phyloP scores from a whole-genome alignment of 2,113 vertebrate genomes.

The Lycaon pictus region DNA sequence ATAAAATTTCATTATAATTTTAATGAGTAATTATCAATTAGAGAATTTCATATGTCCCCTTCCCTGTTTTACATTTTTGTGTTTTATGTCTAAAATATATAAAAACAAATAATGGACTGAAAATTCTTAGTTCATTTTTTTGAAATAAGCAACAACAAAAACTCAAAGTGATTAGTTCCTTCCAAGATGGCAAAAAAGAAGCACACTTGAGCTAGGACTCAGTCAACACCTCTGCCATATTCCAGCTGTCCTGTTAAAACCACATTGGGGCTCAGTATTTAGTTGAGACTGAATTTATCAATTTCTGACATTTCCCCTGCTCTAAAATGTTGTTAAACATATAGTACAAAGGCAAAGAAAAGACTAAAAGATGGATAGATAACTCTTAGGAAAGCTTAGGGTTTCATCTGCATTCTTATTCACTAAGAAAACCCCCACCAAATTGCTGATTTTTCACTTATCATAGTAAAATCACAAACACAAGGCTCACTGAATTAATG shows the following conservation, averaged over 20 bases:
- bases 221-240: slow-evolving; percentile 22
- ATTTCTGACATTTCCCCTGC: slow-evolving; percentile 7
- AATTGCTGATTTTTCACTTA: slow-evolving; percentile 52
- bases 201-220: neutral
- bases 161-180: neutral
- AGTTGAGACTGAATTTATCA: slow-evolving; percentile 39
- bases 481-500: slow-evolving; percentile 57
- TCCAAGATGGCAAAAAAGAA: slow-evolving; percentile 13
- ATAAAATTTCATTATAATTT: slow-evolving; percentile 43
- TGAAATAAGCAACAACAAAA: slow-evolving; percentile 35
- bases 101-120: slow-evolving; percentile 50
- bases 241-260: neutral
- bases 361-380: slow-evolving; percentile 53
- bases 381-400: neutral
- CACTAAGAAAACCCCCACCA: neutral
- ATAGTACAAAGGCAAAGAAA: slow-evolving; percentile 12
- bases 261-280: neutral
- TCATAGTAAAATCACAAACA: slow-evolving; percentile 65
- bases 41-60: neutral
- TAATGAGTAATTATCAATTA: slow-evolving; percentile 24
- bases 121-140: neutral
- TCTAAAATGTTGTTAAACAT: slow-evolving; percentile 17
- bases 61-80: slow-evolving; percentile 50
- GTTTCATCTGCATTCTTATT: slow-evolving; percentile 29
- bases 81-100: slow-evolving; percentile 38